Conservation (phyloP, 2,888 invertebrate genomes). For the Onchidella celtica region DNA sequence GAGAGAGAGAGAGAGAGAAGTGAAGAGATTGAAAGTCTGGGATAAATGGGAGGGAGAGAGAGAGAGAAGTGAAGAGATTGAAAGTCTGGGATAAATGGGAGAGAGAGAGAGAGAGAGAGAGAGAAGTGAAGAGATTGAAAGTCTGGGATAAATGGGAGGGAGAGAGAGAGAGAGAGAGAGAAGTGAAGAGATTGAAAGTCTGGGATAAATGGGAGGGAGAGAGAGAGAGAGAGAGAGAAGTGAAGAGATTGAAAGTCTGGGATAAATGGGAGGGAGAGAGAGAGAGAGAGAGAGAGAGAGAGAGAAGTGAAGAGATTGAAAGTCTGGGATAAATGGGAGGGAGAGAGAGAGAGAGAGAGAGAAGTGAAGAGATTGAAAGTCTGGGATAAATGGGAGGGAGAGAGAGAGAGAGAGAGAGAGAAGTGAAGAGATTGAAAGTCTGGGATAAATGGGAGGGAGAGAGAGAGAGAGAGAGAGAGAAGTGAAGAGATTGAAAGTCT, state of each 20-base stretch:
- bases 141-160: no score
- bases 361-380: not conserved
- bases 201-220: no score
- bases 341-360: slow-evolving; percentile 26
- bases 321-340: not conserved
- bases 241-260: not conserved
- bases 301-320: not conserved
- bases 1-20: slow-evolving; percentile 23
- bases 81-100: not conserved
- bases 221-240: not conserved
- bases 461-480: not conserved
- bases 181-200: not conserved
- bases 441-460: not conserved
- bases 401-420: not conserved
- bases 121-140: not conserved
- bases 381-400: not conserved
- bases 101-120: slow-evolving; percentile 11
- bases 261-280: slow-evolving; percentile 11
- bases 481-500: not conserved
- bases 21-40: not conserved
- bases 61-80: not conserved
- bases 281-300: slow-evolving; percentile 25
- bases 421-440: not conserved
- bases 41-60: not conserved
- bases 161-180: not conserved